phyloP scores from a whole-genome alignment of 2,113 vertebrate genomes.

The Taurulus bubalis region DNA sequence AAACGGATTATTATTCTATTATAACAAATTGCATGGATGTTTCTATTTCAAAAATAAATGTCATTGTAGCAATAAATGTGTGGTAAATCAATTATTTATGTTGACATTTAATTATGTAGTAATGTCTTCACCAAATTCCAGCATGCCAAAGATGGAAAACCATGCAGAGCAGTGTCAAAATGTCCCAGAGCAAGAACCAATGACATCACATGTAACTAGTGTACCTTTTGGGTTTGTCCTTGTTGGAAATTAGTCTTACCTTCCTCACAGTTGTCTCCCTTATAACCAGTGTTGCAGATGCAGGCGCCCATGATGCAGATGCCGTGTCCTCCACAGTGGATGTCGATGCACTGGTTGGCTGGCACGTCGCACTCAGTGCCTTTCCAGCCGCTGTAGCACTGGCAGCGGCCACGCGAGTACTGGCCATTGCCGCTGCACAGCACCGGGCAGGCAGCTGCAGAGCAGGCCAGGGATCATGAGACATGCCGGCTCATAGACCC shows the following conservation, averaged over 20 bases:
- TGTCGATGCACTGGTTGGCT: slow-evolving; percentile 93
- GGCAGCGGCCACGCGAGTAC: slow-evolving; percentile 96
- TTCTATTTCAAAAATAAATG: slow-evolving; percentile 15
- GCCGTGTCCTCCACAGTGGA: slow-evolving; percentile 94
- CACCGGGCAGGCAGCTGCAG: slow-evolving; percentile 93
- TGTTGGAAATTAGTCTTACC: slow-evolving; percentile 80
- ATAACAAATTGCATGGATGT: neutral
- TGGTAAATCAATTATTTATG: neutral
- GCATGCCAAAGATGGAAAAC: neutral
- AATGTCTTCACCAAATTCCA: neutral
- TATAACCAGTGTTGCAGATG: slow-evolving; percentile 95
- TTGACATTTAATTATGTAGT: slow-evolving; percentile 7
- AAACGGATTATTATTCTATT: slow-evolving; percentile 3
- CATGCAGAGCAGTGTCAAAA: neutral
- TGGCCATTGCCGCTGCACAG: slow-evolving; percentile 97
- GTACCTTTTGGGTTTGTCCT: neutral
- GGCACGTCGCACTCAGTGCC: slow-evolving; percentile 97
- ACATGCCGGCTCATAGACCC: neutral
- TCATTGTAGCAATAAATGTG: neutral
- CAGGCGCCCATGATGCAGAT: slow-evolving; percentile 96
- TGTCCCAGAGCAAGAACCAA: neutral
- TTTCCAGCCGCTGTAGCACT: slow-evolving; percentile 99
- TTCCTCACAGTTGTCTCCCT: slow-evolving; percentile 98
- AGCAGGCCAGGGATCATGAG: slow-evolving; percentile 1
- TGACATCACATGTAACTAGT: neutral